These are phyloP conservation scores for Troides aeacus DNA, from an alignment of 2,888 invertebrate species.

Conservation along the genomic window DNA sequence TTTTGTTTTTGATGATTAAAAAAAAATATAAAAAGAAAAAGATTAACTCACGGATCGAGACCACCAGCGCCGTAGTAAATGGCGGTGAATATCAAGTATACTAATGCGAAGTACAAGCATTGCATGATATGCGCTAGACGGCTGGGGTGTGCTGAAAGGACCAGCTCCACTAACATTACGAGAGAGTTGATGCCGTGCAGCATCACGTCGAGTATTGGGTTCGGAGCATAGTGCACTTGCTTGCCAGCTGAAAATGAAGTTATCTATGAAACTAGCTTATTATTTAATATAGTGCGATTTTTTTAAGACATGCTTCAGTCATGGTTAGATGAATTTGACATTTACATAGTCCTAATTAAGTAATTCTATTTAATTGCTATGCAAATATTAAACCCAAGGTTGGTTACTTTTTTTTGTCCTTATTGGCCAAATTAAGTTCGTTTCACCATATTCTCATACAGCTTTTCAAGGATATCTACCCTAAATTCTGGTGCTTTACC, in stretches of 20 bases:
- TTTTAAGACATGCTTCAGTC: not conserved
- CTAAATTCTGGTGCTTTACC: conserved; percentile 1
- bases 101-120: conserved; percentile 84
- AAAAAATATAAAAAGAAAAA: not conserved
- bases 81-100: conserved; percentile 85
- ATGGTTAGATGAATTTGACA: not conserved
- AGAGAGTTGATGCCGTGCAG: conserved; percentile 84
- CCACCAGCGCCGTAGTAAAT: conserved; percentile 88
- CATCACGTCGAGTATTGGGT: conserved; percentile 69
- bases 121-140: conserved; percentile 82
- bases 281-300: not conserved
- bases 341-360: not conserved
- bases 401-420: not conserved
- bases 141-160: conserved; percentile 86
- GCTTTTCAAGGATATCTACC: conserved; percentile 13
- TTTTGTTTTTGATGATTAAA: no score
- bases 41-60: conserved; percentile 81
- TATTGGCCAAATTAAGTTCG: conserved; percentile 9
- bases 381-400: conserved; percentile 1
- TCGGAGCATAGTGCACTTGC: conserved; percentile 60
- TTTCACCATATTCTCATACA: conserved; percentile 14
- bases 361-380: not conserved
- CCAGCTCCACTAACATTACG: conserved; percentile 86
- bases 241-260: conserved; percentile 48
- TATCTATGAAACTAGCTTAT: not conserved